Percentiles rank a stretch among this genome's conserved stretches.
Conservation (phyloP, 2,113 vertebrate species). For the Gymnobelideus leadbeateri region DNA sequence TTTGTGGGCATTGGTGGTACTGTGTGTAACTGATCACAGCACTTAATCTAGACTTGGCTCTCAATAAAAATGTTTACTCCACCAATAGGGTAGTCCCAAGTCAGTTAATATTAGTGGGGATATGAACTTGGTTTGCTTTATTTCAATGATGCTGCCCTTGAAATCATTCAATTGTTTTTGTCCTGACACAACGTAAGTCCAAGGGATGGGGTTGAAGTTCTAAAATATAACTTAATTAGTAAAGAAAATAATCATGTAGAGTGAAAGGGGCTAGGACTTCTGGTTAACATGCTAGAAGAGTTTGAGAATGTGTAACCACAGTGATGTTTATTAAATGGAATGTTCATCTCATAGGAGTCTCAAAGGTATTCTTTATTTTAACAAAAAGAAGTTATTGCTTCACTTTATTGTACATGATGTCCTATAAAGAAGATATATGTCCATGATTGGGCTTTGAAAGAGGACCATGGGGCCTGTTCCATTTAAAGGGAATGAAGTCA, state of each 20-base stretch:
- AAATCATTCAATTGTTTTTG: conserved; percentile 66
- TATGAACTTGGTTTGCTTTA: conserved; percentile 70
- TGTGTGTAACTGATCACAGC: conserved; percentile 52
- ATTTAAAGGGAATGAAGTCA: conserved; percentile 88
- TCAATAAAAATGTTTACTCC: conserved; percentile 69
- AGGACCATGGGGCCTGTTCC: conserved; percentile 83
- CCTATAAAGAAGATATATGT: conserved; percentile 90
- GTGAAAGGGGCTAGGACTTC: conserved; percentile 75
- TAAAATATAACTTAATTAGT: conserved; percentile 78
- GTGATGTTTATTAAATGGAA: conserved; percentile 86
- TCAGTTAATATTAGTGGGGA: conserved; percentile 72
- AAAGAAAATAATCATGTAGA: conserved; percentile 71
- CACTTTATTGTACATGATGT: conserved; percentile 86
- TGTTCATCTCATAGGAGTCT: conserved; percentile 82
- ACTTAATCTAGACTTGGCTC: conserved; percentile 64
- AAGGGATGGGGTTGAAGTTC: conserved; percentile 45
- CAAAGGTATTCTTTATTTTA: conserved; percentile 83
- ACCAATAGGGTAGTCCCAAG: conserved; percentile 70
- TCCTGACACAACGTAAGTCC: conserved; percentile 44
- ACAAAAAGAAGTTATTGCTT: conserved; percentile 82
- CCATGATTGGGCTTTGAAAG: conserved; percentile 85
- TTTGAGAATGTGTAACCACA: conserved; percentile 86
- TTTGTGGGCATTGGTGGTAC: background rate
- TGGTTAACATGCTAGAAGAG: conserved; percentile 79
- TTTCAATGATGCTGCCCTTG: conserved; percentile 62